Evolutionary conservation across 1,140 invertebrate species (phyloP), one percentile per base, ranked within the genome.

Genomic region (Ditylenchus dipsaci): DNA sequence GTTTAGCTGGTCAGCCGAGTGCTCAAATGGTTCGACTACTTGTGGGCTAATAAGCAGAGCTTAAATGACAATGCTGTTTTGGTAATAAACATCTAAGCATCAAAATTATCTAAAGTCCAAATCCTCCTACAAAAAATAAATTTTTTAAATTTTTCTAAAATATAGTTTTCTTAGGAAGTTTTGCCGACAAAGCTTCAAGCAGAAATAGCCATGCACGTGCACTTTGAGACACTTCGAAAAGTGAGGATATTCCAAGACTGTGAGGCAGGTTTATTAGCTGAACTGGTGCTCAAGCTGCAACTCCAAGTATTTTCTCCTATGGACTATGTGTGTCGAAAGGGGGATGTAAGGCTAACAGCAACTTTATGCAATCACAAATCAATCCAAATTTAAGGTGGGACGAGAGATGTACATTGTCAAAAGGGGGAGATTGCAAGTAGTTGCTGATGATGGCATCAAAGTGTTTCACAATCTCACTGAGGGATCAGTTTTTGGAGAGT

Each of bases 391-490:
- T 38, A 38, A 38, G 33, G 33, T 38, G 26, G 69, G 69, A 23
- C 91, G 93, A 85, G 92, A 95, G 82, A 93, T 95, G 92, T 95
- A 95, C 80, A 95, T 95, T 67, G 91, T 95, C 0, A 95, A 94
- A 85, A 84, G 90, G 63, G 92, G 92, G 1, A 87, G 89, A 75
- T 85, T 95, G 1, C 72, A 76, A 62, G 74, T 76, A 26, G 74
- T 76, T 49, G 62, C 33, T 53, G 80, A 82, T 23, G 79, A 80
- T 42, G 78, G 76, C 17, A 42, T 61, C 15, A 81, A 70, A 33
- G 64, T 83, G 21, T 76, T 82, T 43, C 60, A 76, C 42, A 78
- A 76, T n/a, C 63, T 82, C 5, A 49, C 65, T 30, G 80, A 83
- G 57, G 80, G 80, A 17, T 62, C 80, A 27, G 80, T 82, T 19